Evolutionary conservation across 2,797 vertebrate genomes (phyloP).

Genomic region (Neopelma chrysocephalum): DNA sequence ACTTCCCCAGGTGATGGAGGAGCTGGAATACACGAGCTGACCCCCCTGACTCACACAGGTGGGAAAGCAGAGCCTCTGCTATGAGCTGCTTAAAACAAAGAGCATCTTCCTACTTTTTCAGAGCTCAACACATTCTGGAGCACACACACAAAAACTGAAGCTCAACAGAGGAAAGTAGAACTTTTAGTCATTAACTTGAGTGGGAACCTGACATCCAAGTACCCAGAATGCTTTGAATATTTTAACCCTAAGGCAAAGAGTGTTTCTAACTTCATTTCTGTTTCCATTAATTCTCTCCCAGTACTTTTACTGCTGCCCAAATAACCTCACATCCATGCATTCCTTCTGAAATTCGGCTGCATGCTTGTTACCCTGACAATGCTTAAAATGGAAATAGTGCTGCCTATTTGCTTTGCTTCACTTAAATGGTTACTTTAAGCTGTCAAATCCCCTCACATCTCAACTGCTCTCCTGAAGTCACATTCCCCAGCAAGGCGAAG

Average conservation of each 20-base stretch:
- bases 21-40: background rate
- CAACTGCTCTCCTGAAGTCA: background rate
- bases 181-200: background rate
- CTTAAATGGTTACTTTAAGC: background rate
- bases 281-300: background rate
- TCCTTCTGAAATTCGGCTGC: background rate
- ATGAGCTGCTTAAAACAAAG: background rate
- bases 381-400: slow-evolving; percentile 40
- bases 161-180: background rate
- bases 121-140: background rate
- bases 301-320: background rate
- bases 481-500: background rate
- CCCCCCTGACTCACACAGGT: background rate
- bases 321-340: background rate
- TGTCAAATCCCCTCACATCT: slow-evolving; percentile 10
- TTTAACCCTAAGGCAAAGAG: background rate
- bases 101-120: background rate
- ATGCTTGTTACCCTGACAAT: slow-evolving; percentile 13
- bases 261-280: slow-evolving; percentile 2
- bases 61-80: background rate
- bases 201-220: background rate
- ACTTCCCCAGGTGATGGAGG: background rate
- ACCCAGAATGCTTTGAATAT: background rate
- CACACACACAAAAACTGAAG: background rate
- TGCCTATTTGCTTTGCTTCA: background rate